Evolutionary conservation across 2,888 invertebrate genomes (phyloP), one percentile per base, ranked within the genome.

Genomic region (Artemia sinica): DNA sequence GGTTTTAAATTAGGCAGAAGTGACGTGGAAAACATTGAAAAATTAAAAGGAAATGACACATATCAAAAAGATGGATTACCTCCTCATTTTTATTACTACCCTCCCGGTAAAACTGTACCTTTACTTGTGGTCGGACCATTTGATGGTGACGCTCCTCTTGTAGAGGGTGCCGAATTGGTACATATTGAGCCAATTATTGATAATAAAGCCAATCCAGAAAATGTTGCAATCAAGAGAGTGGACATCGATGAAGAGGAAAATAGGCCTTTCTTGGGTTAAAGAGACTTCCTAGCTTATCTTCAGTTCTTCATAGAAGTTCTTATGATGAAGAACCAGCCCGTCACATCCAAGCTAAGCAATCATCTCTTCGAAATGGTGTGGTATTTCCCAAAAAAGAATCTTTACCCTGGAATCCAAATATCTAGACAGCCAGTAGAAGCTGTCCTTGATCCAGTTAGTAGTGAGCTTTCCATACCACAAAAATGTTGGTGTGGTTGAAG

Each of bases 111-210:
- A 18, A 58, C n/a, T 14, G 58, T 58, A 14, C 70, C 70, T 13
- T 68, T 66, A 18, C 66, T 70, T 12, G 70, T 70, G 18, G 70
- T 70, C 12, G 70, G 70, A 8, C 70, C 70, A 13, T 58, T 65
- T n/a, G 28, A 12, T 58, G 69, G 68, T 13, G 66, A 52, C 10
- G 65, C 70, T n/a, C 70, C 70, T 11, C 58, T 51, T 28, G 70
- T 70, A 10, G 66, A 50, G 14, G 70, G 70, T 11, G 70, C 70
- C 12, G 52, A 68, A 51, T 49, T 70, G 13, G 70, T 70, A n/a
- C 70, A 70, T 14, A 41, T 68, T 8, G 68, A 51, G 18, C 66
- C 70, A 58, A 58, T 58, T 9, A 18, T 18, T 9, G 58, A 10
- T 10, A n/a, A 14, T 58, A 8, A n/a, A 8, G 8, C 58, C 58